Percentiles rank a stretch among this genome's conserved stretches.
Conservation (phyloP, 1,140 invertebrate genomes). For the Aphaenogaster rudis region DNA sequence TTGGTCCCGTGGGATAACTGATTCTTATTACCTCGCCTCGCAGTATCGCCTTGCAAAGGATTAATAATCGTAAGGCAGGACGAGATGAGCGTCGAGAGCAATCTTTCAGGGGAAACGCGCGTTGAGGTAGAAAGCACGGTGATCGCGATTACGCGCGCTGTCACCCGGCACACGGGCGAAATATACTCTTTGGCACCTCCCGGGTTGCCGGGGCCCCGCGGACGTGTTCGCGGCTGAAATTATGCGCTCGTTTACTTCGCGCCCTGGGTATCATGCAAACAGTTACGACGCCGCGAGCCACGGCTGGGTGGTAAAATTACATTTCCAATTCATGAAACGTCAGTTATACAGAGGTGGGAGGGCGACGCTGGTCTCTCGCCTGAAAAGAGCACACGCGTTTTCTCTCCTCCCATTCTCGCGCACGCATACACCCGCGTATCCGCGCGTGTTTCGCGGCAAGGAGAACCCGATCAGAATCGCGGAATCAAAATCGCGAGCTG, state of each 20-base stretch:
- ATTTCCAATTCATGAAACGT: conserved; percentile 87
- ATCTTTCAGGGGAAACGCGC: conserved; percentile 30
- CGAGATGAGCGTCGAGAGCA: not conserved
- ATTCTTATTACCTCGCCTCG: not conserved
- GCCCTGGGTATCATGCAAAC: conserved; percentile 83
- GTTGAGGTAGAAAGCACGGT: conserved; percentile 39
- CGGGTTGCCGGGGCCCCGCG: conserved; percentile 67
- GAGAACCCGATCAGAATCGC: conserved; percentile 49
- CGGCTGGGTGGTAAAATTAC: conserved; percentile 83
- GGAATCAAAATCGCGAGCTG: conserved; percentile 15
- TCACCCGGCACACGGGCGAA: conserved; percentile 55
- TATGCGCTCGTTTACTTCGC: conserved; percentile 85
- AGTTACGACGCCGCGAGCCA: conserved; percentile 82
- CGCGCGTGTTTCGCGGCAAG: conserved; percentile 41
- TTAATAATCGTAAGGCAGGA: not conserved
- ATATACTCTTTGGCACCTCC: conserved; percentile 73
- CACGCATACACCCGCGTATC: not conserved
- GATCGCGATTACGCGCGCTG: conserved; percentile 65
- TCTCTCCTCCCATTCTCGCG: not conserved
- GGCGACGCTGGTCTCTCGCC: conserved; percentile 63
- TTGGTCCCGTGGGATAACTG: not conserved
- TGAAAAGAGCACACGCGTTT: conserved; percentile 60
- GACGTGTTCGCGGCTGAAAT: conserved; percentile 78
- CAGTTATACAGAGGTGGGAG: conserved; percentile 80
- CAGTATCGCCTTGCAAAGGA: not conserved